Evolutionary conservation across 1,140 invertebrate genomes (phyloP), one percentile per base, ranked within the genome.

Genomic region (Delia radicum): DNA sequence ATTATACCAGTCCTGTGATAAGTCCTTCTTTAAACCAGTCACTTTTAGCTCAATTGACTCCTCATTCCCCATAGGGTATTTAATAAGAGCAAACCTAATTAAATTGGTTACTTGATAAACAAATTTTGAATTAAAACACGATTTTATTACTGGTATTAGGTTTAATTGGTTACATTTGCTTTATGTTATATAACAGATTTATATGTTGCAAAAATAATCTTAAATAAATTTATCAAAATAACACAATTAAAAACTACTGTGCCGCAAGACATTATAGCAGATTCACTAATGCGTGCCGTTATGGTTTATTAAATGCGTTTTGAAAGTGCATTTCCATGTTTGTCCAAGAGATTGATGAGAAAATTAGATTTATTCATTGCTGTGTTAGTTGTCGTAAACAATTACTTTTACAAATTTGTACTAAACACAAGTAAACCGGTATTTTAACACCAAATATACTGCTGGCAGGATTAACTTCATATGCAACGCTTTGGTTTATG

Each of bases 301-400:
- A 76, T 76, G 75, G 48, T 76, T 76, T 76, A 76, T 76, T 71
- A 73, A 76, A 76, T 73, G 31, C 75, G 82, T 84, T 84, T 84
- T 84, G 82, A 84, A 84, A 84, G 82, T 84, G 82, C 82, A 84
- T 84, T 84, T 84, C 81, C 82, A 84, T 84, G 82, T 84, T 84
- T 73, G 62, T 63, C 79, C 81, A 84, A 80, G 81, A 82, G 81
- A 84, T 84, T 84, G 82, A 84, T 84, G 82, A 84, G 82, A 82
- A 84, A 84, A 83, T 83, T 83, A 83, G 81, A 83, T 83, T 83
- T 83, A 84, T 82, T 84, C 80, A 81, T 82, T 80, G 63, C 72
- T 29, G 37, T 63, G 55, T 37, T 63, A 33, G 69, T 27, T 73
- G 75, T 73, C 75, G 29, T 73, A 76, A 76, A 75, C 46, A 55